A percentile compares a stretch with the other conserved stretches of the same genome.
Evolutionary conservation across 2,888 invertebrate genomes (phyloP).

Genomic region (Elysia crispata): DNA sequence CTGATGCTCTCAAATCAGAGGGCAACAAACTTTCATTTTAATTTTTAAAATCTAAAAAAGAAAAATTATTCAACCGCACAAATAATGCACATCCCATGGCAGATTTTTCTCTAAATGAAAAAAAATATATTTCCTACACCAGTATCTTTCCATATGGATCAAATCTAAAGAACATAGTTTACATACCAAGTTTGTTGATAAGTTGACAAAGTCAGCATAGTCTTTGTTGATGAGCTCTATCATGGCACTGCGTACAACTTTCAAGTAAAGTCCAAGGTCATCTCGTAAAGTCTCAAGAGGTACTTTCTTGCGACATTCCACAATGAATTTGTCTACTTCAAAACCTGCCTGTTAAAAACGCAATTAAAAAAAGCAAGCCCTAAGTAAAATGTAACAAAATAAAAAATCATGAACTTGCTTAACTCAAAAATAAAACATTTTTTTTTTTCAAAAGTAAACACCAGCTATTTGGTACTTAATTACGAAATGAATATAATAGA

Average conservation of each 20-base stretch:
- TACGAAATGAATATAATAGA: no score
- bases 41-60: not conserved
- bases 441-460: no score
- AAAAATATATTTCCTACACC: no score
- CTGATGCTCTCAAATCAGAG: no score
- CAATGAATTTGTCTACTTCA: slow-evolving; percentile 94
- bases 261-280: slow-evolving; percentile 92
- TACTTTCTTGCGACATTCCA: slow-evolving; percentile 84
- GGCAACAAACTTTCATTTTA: no score
- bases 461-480: no score
- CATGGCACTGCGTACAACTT: slow-evolving; percentile 94
- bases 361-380: not conserved
- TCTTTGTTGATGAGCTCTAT: slow-evolving; percentile 98
- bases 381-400: not conserved
- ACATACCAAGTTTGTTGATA: slow-evolving; percentile 91
- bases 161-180: no score
- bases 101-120: no score
- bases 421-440: no score
- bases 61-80: not conserved
- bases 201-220: slow-evolving; percentile 97
- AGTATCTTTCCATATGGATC: no score
- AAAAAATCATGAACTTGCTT: not conserved
- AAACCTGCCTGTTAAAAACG: slow-evolving; percentile 86
- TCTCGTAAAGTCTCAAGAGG: slow-evolving; percentile 91
- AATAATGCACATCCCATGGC: no score